Conservation (phyloP, 2,888 invertebrate species). For the Bombylius discolor region DNA sequence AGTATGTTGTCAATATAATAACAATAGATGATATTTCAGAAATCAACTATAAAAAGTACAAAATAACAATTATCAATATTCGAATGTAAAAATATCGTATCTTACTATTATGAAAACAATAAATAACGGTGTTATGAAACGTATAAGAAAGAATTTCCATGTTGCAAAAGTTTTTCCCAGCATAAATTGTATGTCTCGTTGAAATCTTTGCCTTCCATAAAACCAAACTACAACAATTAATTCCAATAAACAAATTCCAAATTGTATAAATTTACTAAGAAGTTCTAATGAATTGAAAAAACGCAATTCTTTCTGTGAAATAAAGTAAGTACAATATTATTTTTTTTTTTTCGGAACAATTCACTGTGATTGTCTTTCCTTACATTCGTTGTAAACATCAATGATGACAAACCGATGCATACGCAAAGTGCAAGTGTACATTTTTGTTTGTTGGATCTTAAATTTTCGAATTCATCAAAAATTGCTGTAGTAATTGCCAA, state of each 20-base stretch:
- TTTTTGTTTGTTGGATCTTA: constrained; percentile 20
- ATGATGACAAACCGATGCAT: constrained; percentile 17
- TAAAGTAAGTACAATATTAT: too few species aligned
- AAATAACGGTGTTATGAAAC: constrained; percentile 27
- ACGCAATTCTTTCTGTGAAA: background rate
- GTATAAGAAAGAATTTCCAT: constrained; percentile 29
- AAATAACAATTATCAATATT: background rate
- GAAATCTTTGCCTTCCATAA: constrained; percentile 55
- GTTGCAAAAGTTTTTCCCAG: constrained; percentile 44
- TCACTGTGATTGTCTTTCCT: constrained; percentile 6
- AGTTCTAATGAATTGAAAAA: background rate
- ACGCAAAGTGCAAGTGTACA: constrained; percentile 19
- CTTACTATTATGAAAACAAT: constrained; percentile 20
- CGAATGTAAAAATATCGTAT: background rate
- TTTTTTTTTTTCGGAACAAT: too few species aligned
- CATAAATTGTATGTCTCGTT: constrained; percentile 56
- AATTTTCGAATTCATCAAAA: constrained; percentile 27
- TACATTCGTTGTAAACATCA: constrained; percentile 30
- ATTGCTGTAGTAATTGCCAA: constrained; percentile 23
- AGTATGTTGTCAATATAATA: background rate
- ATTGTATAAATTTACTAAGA: constrained; percentile 50
- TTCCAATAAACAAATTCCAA: constrained; percentile 62
- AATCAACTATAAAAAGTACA: background rate
- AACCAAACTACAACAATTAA: constrained; percentile 71
- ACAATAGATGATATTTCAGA: background rate